These are phyloP conservation scores for Isurus oxyrinchus DNA, from an alignment of 2,113 vertebrate species.

Conservation along the genomic window DNA sequence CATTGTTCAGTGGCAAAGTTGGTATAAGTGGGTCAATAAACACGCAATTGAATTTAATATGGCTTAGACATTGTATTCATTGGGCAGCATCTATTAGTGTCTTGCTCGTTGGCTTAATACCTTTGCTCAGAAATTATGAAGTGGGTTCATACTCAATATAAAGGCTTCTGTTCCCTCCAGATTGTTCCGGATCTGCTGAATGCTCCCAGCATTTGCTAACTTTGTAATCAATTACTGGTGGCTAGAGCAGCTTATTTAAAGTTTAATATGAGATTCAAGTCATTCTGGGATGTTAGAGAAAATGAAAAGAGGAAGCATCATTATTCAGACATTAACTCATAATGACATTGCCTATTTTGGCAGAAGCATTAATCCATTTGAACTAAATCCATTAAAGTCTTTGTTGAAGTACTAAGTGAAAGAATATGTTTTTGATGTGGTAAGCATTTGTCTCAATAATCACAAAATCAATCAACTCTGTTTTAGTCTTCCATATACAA, in stretches of 20 bases:
- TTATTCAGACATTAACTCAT: not conserved
- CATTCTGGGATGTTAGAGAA: not conserved
- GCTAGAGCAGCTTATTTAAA: not conserved
- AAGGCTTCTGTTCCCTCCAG: not conserved
- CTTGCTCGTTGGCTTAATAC: not conserved
- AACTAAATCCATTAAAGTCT: not conserved
- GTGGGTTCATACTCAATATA: not conserved
- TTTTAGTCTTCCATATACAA: not conserved
- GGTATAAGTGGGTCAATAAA: not conserved
- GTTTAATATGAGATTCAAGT: not conserved
- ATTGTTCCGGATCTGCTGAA: not conserved
- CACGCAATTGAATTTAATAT: not conserved
- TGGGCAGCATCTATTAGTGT: not conserved
- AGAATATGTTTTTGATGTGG: not conserved
- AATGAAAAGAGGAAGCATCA: not conserved
- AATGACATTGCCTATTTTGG: not conserved
- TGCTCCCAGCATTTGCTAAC: not conserved
- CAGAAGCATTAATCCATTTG: not conserved
- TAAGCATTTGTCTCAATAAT: not conserved
- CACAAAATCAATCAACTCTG: not conserved
- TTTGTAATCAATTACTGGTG: not conserved
- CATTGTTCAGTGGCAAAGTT: not conserved
- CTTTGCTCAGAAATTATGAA: not conserved
- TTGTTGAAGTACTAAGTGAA: not conserved
- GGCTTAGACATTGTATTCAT: not conserved